These are phyloP conservation scores for Drosophila acutilabella DNA, from an alignment of 2,888 invertebrate species.

Conservation along the genomic window DNA sequence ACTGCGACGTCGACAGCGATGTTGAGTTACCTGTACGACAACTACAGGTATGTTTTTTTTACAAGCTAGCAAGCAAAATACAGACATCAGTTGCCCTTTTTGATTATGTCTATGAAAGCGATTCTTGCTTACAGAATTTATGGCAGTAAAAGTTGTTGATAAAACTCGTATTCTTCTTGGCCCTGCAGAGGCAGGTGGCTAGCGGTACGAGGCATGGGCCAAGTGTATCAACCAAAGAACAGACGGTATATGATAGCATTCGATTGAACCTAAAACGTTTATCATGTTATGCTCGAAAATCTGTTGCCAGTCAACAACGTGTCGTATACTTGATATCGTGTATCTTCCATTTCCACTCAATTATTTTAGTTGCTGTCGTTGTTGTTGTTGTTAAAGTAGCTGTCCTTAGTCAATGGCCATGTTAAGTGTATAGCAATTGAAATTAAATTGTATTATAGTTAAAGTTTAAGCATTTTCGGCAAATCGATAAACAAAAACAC, in stretches of 20 bases:
- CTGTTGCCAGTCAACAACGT: constrained; percentile 15
- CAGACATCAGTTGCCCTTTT: constrained; percentile 24
- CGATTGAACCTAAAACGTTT: constrained; percentile 50
- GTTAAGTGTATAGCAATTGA: constrained; percentile 44
- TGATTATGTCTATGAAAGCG: constrained; percentile 47
- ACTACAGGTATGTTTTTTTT: constrained; percentile 8
- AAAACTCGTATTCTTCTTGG: constrained; percentile 6
- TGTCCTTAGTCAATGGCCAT: neutral
- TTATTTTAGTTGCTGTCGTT: neutral
- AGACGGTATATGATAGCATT: constrained; percentile 8
- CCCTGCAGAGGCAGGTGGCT: neutral
- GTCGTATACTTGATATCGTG: constrained; percentile 46
- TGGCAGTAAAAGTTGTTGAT: constrained; percentile 25
- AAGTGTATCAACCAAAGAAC: constrained; percentile 6
- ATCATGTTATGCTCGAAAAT: constrained; percentile 40
- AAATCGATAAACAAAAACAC: constrained; percentile 8
- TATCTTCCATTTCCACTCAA: neutral
- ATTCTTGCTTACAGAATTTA: constrained; percentile 20
- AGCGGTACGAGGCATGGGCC: neutral
- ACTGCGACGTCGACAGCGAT: neutral
- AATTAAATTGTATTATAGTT: constrained; percentile 46
- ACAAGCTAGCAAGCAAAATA: neutral
- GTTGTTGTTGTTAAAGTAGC: neutral
- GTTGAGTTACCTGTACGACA: constrained; percentile 22
- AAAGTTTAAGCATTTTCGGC: constrained; percentile 10